Evolutionary conservation across 92 coral and sea anemone genomes (phyloP).

Genomic region (Palythoa heliodiscus): DNA sequence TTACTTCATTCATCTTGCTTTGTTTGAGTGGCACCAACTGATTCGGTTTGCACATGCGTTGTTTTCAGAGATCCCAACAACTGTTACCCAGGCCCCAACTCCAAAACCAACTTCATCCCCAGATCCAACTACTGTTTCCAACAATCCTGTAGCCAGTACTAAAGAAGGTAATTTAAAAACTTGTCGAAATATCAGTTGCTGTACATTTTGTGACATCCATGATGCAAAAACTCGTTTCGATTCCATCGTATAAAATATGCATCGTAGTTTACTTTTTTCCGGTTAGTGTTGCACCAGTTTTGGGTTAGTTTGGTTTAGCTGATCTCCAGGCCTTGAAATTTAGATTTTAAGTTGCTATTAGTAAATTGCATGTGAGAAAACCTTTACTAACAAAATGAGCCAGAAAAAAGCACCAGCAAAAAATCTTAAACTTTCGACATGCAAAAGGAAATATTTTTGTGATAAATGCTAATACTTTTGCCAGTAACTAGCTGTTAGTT

Average conservation of each 20-base stretch:
- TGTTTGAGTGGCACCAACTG: constrained; percentile 41
- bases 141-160: constrained; percentile 34
- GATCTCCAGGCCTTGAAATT: too few relatives aligned
- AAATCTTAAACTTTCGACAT: too few relatives aligned
- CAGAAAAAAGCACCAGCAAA: too few relatives aligned
- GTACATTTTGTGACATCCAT: neutral
- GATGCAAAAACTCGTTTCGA: neutral
- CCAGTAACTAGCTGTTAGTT: too few relatives aligned
- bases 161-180: constrained; percentile 23
- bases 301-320: too few relatives aligned
- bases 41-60: constrained; percentile 59
- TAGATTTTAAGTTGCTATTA: too few relatives aligned
- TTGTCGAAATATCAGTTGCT: neutral
- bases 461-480: too few relatives aligned
- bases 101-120: constrained; percentile 34
- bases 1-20: neutral
- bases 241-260: neutral
- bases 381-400: too few relatives aligned
- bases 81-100: constrained; percentile 46
- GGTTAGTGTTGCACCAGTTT: neutral
- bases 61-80: constrained; percentile 58
- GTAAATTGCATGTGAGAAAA: too few relatives aligned
- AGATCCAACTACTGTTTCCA: constrained; percentile 46
- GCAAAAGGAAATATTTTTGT: too few relatives aligned
- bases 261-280: neutral